A percentile compares a stretch with the other conserved stretches of the same genome.
phyloP scores from a whole-genome alignment of 2,113 vertebrate species.

The Atrichornis clamosus region DNA sequence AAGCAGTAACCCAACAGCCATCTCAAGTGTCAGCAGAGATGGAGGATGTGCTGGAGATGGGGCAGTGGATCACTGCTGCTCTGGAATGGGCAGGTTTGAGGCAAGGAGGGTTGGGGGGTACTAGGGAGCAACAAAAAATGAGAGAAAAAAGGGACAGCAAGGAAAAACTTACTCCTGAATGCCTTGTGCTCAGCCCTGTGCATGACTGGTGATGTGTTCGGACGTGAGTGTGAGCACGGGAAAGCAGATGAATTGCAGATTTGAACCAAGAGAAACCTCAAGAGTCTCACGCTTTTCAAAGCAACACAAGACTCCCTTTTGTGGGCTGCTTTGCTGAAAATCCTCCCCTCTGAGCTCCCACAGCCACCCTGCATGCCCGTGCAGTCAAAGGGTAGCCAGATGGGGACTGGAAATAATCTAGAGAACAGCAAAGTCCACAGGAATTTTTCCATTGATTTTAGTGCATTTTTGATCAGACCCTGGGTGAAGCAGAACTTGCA shows the following conservation, averaged over 20 bases:
- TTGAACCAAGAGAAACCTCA: not conserved
- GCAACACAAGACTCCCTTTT: not conserved
- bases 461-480: not conserved
- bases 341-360: not conserved
- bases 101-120: not conserved
- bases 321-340: not conserved
- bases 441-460: not conserved
- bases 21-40: not conserved
- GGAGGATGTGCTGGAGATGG: not conserved
- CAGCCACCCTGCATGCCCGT: accelerated
- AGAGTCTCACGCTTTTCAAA: not conserved
- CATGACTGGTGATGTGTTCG: not conserved
- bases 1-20: not conserved
- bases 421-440: not conserved
- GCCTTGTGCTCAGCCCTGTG: accelerated
- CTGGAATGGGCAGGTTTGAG: not conserved
- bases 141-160: not conserved
- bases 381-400: not conserved
- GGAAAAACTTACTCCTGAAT: accelerated
- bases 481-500: not conserved
- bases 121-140: not conserved
- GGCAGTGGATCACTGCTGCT: accelerated
- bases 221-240: not conserved
- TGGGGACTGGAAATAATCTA: not conserved
- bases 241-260: not conserved